Conservation (phyloP, 2,888 invertebrate genomes). For the Lepidocyrtoides sp. region DNA sequence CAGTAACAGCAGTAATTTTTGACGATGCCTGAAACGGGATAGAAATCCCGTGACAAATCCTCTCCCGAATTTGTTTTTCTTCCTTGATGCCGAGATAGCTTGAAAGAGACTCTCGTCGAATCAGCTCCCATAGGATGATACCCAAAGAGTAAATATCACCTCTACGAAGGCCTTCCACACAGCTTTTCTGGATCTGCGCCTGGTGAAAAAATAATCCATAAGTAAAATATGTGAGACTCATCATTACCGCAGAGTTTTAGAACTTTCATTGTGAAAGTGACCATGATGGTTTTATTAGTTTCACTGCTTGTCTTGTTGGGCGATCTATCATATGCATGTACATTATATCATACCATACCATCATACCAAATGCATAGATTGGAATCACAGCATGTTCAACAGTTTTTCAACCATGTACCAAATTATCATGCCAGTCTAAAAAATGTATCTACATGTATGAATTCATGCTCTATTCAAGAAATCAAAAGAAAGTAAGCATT, state of each 20-base stretch:
- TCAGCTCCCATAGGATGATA: slow-evolving; percentile 94
- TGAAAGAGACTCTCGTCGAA: slow-evolving; percentile 88
- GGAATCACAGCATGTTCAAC: too few relatives aligned
- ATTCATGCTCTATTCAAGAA: too few relatives aligned
- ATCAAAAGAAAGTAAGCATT: background rate
- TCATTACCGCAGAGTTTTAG: too few relatives aligned
- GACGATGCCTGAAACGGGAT: slow-evolving; percentile 56
- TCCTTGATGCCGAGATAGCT: slow-evolving; percentile 83
- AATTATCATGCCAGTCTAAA: too few relatives aligned
- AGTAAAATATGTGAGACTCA: background rate
- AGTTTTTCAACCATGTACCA: too few relatives aligned
- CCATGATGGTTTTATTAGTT: too few relatives aligned
- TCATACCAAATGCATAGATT: too few relatives aligned
- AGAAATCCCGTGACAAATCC: slow-evolving; percentile 79
- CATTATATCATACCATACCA: too few relatives aligned
- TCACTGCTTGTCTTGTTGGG: too few relatives aligned
- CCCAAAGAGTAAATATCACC: slow-evolving; percentile 95
- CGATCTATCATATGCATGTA: too few relatives aligned
- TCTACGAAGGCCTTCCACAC: slow-evolving; percentile 91
- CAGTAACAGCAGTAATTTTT: slow-evolving; percentile 61
- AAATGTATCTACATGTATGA: too few relatives aligned
- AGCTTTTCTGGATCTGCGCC: slow-evolving; percentile 64
- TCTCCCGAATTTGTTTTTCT: slow-evolving; percentile 80
- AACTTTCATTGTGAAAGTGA: too few relatives aligned
- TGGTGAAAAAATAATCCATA: slow-evolving; percentile 10